These are phyloP conservation scores for Menidia menidia DNA, from an alignment of 2,797 vertebrate species.

Conservation along the genomic window DNA sequence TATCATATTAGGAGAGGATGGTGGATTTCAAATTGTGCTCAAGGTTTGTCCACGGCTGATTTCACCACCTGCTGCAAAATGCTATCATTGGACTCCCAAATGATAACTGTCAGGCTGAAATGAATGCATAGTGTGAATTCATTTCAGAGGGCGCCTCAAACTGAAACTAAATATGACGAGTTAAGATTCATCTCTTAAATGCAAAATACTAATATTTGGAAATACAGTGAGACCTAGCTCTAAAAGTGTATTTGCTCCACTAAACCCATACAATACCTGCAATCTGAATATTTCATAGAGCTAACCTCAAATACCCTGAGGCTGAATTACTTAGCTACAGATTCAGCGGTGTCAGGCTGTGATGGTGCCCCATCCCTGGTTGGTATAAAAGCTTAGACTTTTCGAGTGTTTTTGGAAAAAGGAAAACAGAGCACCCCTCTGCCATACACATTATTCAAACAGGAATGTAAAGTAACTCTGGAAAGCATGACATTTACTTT, in stretches of 20 bases:
- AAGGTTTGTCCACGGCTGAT: conserved; percentile 20
- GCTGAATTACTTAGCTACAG: conserved; percentile 55
- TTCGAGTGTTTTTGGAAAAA: conserved; percentile 47
- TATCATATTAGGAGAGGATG: conserved; percentile 45
- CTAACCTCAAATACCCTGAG: conserved; percentile 47
- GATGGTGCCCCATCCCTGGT: conserved; percentile 39
- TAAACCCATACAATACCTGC: conserved; percentile 41
- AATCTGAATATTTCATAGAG: conserved; percentile 64
- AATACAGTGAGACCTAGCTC: neutral
- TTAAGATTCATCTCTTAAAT: conserved; percentile 3
- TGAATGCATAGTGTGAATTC: neutral
- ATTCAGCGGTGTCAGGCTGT: conserved; percentile 45
- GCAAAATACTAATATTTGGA: neutral
- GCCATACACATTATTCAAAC: conserved; percentile 46
- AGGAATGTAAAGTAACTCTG: conserved; percentile 59
- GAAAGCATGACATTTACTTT: conserved; percentile 74
- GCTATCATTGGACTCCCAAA: conserved; percentile 3
- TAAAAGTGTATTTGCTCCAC: conserved; percentile 36
- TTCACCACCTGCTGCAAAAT: conserved; percentile 33
- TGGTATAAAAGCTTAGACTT: conserved; percentile 46
- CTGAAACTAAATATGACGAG: neutral
- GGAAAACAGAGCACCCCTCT: conserved; percentile 19
- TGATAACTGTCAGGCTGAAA: conserved; percentile 12
- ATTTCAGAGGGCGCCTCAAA: neutral
- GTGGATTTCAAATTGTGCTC: conserved; percentile 31